Conservation (phyloP, 2,113 vertebrate species). For the Pithys albifrons region DNA sequence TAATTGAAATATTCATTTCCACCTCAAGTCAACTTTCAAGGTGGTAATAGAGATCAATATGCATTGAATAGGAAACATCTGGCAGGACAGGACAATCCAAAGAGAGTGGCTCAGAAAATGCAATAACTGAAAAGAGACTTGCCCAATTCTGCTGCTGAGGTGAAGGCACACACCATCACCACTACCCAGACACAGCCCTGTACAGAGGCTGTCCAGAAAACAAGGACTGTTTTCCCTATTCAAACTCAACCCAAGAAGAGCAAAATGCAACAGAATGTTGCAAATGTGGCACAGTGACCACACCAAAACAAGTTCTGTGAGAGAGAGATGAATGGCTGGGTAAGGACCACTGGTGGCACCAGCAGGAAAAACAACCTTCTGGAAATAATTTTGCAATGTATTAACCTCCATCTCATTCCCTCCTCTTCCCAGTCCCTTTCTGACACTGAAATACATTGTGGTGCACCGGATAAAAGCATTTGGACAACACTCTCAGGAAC, state of each 20-base stretch:
- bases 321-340: background rate
- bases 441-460: background rate
- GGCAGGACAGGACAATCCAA: background rate
- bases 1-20: slow-evolving; percentile 54
- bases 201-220: background rate
- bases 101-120: background rate
- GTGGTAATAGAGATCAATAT: slow-evolving; percentile 28
- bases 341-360: background rate
- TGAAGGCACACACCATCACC: background rate
- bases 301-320: background rate
- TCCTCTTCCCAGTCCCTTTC: background rate
- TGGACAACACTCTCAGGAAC: background rate
- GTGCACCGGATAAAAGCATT: background rate
- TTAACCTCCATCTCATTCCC: background rate
- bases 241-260: background rate
- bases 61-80: slow-evolving; percentile 41
- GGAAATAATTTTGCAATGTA: background rate
- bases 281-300: background rate
- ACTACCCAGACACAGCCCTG: background rate
- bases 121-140: background rate
- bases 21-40: slow-evolving; percentile 53
- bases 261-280: background rate
- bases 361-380: background rate
- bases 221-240: background rate
- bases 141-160: background rate